Conservation (phyloP, 2,113 vertebrate genomes). For the Erythrocercus mccallii region DNA sequence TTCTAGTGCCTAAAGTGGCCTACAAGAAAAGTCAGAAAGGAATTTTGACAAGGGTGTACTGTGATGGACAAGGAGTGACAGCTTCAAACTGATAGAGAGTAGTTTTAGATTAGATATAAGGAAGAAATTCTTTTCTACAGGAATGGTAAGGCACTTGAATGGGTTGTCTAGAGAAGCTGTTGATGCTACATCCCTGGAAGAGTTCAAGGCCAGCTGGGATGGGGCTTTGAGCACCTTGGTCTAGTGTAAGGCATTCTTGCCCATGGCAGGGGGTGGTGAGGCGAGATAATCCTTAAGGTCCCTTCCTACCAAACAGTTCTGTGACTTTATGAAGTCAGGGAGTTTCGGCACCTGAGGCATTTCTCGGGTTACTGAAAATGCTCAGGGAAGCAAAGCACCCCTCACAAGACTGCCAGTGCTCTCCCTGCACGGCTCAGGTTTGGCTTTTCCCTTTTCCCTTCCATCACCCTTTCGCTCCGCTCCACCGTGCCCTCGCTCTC, state of each 20-base stretch:
- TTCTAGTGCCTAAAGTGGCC: background rate
- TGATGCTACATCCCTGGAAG: background rate
- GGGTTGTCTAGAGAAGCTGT: background rate
- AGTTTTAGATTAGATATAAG: background rate
- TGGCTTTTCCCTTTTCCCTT: background rate
- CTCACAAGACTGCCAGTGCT: background rate
- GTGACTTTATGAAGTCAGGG: background rate
- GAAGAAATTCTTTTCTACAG: background rate
- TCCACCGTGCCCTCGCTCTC: background rate
- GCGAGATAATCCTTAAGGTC: background rate
- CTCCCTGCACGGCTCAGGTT: background rate
- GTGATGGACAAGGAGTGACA: background rate
- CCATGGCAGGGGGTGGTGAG: background rate
- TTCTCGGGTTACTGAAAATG: background rate
- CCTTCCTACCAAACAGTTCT: background rate
- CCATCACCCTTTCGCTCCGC: fast-evolving
- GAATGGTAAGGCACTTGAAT: background rate
- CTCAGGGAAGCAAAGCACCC: background rate
- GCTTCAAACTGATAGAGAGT: background rate
- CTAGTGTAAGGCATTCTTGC: background rate
- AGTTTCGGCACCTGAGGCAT: background rate
- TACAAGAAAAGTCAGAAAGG: background rate
- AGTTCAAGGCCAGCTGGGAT: background rate
- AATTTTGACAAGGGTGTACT: background rate
- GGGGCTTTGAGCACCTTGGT: background rate